phyloP scores from a whole-genome alignment of 2,888 invertebrate species.

The Volucella inanis region DNA sequence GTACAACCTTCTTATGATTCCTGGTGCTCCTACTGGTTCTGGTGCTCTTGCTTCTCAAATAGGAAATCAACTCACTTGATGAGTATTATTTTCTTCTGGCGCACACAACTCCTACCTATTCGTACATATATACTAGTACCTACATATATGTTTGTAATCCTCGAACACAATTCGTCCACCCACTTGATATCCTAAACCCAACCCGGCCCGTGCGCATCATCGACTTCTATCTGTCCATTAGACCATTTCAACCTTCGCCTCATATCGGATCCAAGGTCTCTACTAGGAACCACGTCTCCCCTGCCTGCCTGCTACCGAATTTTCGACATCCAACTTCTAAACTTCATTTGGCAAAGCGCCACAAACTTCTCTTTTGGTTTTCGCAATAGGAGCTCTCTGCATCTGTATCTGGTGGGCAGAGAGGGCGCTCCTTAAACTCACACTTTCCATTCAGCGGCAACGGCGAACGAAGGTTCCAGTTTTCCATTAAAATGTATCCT shows the following conservation, averaged over 20 bases:
- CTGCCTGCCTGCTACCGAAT: conserved; percentile 44
- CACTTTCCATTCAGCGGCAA: conserved; percentile 56
- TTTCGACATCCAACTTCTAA: conserved; percentile 53
- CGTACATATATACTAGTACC: background rate
- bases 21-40: conserved; percentile 7
- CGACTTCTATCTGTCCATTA: conserved; percentile 73
- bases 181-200: conserved; percentile 2
- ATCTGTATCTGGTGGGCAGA: conserved; percentile 21
- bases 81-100: conserved; percentile 71
- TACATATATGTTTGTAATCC: too few relatives aligned
- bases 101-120: conserved; percentile 32
- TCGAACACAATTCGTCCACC: background rate
- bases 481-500: conserved; percentile 72
- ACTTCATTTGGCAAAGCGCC: conserved; percentile 75
- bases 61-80: conserved; percentile 73
- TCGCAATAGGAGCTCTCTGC: conserved; percentile 15
- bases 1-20: conserved; percentile 48
- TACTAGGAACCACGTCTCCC: conserved; percentile 2
- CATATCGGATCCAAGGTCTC: conserved; percentile 69
- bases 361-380: conserved; percentile 43
- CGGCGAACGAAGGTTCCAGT: conserved; percentile 35
- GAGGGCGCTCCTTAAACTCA: conserved; percentile 54
- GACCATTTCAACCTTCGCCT: conserved; percentile 67
- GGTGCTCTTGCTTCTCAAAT: conserved; percentile 52
- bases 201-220: conserved; percentile 36